Conservation (phyloP, 2,888 invertebrate species). For the Nephrotoma guestfalica region DNA sequence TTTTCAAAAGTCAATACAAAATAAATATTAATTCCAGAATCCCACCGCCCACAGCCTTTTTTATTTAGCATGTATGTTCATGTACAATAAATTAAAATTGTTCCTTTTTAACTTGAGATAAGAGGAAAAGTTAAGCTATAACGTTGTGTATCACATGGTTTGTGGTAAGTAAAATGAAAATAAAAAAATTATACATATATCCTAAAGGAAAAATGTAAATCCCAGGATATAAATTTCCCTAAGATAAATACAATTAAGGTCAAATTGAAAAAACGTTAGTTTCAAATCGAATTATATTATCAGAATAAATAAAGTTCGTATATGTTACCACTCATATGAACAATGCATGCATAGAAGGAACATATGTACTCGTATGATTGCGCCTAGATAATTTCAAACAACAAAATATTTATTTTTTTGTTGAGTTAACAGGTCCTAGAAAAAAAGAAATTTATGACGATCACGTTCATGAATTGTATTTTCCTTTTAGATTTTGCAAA, state of each 20-base stretch:
- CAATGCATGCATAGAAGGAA: no score
- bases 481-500: neutral
- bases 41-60: no score
- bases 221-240: neutral
- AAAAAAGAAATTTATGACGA: neutral
- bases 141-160: no score
- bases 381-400: neutral
- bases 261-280: neutral
- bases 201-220: neutral
- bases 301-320: neutral
- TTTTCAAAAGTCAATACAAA: no score
- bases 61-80: no score
- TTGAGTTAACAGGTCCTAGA: neutral
- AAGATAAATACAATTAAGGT: neutral
- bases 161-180: neutral
- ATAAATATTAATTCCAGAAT: no score
- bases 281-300: neutral
- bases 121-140: no score
- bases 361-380: neutral
- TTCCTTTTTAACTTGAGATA: no score
- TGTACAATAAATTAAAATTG: no score
- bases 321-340: neutral
- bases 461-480: neutral
- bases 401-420: neutral
- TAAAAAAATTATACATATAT: neutral